Base-by-base conservation (phyloP, 2,797 vertebrate species). In the Meda fulgida region DNA sequence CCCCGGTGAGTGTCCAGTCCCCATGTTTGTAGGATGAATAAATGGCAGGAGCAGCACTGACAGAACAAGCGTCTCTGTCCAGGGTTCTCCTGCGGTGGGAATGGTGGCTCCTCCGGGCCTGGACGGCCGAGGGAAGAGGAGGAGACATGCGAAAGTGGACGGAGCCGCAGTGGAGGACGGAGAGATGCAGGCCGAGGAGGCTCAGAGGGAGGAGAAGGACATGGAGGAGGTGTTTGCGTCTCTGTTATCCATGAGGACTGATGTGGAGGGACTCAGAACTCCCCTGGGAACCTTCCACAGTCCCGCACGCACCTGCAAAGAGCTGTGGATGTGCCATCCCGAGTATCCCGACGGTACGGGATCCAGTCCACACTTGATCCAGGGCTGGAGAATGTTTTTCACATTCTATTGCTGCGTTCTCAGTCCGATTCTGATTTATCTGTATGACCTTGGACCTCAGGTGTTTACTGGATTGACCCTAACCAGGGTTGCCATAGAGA, bases 391-490 rank as follows among this genome's bases (percentile, higher is more conserved):
- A 75, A 70, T n/a, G 23, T 82, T 23, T 36, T 18, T 31, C 60
- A 65, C 13, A 16, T 29, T 29, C 13, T 29, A 63, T 6, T 16
- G 14, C 26, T 63, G 60, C 13, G 1, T 63, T 63, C 60, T 29
- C 11, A 13, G 4, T 14, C n/a, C n/a, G 4, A 60, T 6, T 6
- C 18, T 31, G 18, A 34, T 7, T 26, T 55, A 40, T 72, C 29
- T 82, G 26, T 60, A 5, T 40, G 14, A 69, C 31, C 21, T 79
- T 21, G 72, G 81, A 99, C 58, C 88, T 38, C 87, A 99, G 98
- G 98, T 82, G 97, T 98, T 88, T 99, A 99, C 91, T 99, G 97
- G 97, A 98, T 99, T 19, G 98, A 99, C 89, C 98, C 98, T 0
- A 99, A 99, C 93, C 97, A 99, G 90, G 98, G 98, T 23, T 99